These are phyloP conservation scores for Thamnophis elegans DNA, from an alignment of 2,797 vertebrate genomes.

Conservation along the genomic window DNA sequence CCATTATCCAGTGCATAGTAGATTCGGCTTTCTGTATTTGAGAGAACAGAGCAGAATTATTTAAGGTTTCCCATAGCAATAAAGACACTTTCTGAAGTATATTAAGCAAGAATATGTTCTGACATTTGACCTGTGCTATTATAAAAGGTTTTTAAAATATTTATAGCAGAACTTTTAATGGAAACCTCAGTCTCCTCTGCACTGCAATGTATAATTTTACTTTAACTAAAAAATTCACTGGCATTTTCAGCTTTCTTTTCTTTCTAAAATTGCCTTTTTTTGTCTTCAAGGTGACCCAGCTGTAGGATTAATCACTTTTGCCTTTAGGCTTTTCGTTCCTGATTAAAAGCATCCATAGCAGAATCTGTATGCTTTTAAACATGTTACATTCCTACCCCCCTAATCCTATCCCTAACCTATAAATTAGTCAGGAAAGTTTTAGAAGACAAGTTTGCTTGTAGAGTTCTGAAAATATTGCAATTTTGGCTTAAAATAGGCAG, in stretches of 20 bases:
- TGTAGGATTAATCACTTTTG: neutral
- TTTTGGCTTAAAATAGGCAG: conserved; percentile 49
- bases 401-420: neutral
- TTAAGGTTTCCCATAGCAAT: neutral
- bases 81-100: neutral
- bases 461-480: conserved; percentile 29
- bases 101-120: neutral
- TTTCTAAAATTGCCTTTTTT: neutral
- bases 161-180: neutral
- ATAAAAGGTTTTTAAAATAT: neutral
- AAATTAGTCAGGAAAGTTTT: neutral
- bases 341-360: neutral
- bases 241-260: neutral
- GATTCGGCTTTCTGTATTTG: neutral
- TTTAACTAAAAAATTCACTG: neutral
- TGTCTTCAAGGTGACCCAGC: neutral
- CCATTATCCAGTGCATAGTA: neutral
- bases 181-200: neutral
- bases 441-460: conserved; percentile 28
- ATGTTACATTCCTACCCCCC: neutral
- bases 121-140: neutral
- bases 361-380: neutral
- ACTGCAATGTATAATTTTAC: neutral
- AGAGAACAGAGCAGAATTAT: neutral
- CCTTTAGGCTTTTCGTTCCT: neutral